These are phyloP conservation scores for Formica exsecta DNA, from an alignment of 1,140 invertebrate species.

Conservation along the genomic window DNA sequence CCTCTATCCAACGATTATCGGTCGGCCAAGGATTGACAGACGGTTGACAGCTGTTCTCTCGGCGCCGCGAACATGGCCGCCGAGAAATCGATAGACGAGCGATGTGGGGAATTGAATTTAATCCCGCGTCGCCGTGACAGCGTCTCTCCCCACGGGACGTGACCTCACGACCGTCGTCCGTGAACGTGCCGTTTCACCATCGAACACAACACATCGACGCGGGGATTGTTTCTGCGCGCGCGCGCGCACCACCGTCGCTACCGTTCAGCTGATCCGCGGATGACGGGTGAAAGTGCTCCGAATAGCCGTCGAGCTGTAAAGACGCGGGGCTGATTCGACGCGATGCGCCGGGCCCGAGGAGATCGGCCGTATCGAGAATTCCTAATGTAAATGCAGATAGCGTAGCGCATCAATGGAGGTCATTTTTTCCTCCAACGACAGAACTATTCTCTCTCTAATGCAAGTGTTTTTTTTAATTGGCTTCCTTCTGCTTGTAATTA, in stretches of 20 bases:
- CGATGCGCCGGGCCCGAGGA: slow-evolving; percentile 17
- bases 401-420: not conserved
- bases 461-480: not conserved
- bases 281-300: slow-evolving; percentile 73
- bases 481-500: not conserved
- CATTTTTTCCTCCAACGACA: slow-evolving; percentile 2
- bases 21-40: too few relatives aligned
- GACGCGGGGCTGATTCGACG: slow-evolving; percentile 51
- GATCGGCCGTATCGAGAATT: slow-evolving; percentile 53
- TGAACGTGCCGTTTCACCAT: not conserved
- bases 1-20: too few relatives aligned
- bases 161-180: not conserved
- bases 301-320: slow-evolving; percentile 65
- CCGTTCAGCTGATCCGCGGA: slow-evolving; percentile 51
- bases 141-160: not conserved
- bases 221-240: not conserved
- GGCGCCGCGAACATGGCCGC: not conserved
- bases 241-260: too few relatives aligned
- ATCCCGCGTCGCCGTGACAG: not conserved
- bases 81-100: slow-evolving; percentile 22
- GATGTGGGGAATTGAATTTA: slow-evolving; percentile 14
- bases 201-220: not conserved
- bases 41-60: too few relatives aligned
- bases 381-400: slow-evolving; percentile 54
- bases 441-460: not conserved